Conservation (phyloP, 1,140 invertebrate species). For the Drosophila rufa region DNA sequence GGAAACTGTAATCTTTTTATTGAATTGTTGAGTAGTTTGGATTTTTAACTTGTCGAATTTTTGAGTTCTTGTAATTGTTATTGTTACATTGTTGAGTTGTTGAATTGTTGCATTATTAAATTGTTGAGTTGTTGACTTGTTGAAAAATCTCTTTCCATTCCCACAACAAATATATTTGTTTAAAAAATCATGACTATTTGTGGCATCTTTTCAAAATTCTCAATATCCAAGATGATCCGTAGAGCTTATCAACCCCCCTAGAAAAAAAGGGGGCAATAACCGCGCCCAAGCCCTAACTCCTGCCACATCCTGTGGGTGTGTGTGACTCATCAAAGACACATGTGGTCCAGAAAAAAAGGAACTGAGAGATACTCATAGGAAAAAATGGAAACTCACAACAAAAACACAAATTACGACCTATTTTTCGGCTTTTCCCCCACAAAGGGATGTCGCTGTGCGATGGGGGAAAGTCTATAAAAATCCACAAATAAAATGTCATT, state of each 20-base stretch:
- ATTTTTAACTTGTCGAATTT: not conserved
- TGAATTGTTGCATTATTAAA: not conserved
- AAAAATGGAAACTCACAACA: constrained; percentile 46
- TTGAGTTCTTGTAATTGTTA: not conserved
- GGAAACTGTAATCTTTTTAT: not conserved
- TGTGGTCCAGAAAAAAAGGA: constrained; percentile 60
- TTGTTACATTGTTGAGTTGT: not conserved
- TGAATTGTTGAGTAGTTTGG: not conserved
- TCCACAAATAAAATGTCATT: constrained; percentile 84
- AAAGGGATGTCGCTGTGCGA: constrained; percentile 1
- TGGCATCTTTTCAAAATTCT: not conserved
- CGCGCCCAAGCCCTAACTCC: not conserved
- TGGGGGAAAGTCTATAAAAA: constrained; percentile 78
- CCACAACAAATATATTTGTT: not conserved
- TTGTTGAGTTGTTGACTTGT: not conserved
- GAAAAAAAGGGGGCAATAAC: not conserved
- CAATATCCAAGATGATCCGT: constrained; percentile 5
- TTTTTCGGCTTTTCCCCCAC: constrained; percentile 57
- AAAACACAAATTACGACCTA: constrained; percentile 78
- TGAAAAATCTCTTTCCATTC: not conserved
- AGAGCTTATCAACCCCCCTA: constrained; percentile 6
- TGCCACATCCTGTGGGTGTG: constrained; percentile 32
- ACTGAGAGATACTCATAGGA: constrained; percentile 4
- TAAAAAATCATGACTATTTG: not conserved
- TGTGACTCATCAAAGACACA: constrained; percentile 76